A percentile compares a stretch with the other conserved stretches of the same genome.
Evolutionary conservation across 2,888 invertebrate species (phyloP).

Genomic region (Phrixothrix hirtus): DNA sequence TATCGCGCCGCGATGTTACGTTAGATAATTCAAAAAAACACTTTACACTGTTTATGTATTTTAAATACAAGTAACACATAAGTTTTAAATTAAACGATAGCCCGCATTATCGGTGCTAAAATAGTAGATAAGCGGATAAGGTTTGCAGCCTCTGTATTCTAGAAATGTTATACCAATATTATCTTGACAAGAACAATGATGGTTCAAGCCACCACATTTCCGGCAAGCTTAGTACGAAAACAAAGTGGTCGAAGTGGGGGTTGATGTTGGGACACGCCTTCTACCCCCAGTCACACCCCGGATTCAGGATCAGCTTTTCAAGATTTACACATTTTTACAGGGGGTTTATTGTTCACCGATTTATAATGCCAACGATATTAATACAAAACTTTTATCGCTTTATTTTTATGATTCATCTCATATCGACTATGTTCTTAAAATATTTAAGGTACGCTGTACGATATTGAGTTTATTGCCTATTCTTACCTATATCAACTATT

Average conservation of each 20-base stretch:
- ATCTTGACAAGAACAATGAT: conserved; percentile 58
- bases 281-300: conserved; percentile 36
- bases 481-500: too few species aligned
- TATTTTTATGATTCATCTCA: too few species aligned
- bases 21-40: conserved; percentile 15
- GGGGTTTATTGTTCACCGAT: conserved; percentile 22
- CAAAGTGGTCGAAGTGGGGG: conserved; percentile 55
- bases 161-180: conserved; percentile 58
- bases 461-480: too few species aligned
- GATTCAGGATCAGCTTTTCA: conserved; percentile 36
- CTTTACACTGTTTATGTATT: conserved; percentile 22
- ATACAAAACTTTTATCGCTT: too few species aligned
- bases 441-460: too few species aligned
- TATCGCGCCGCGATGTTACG: background rate
- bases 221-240: conserved; percentile 56
- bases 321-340: conserved; percentile 31
- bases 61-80: background rate
- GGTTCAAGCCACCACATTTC: conserved; percentile 58
- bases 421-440: too few species aligned
- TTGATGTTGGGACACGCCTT: conserved; percentile 36
- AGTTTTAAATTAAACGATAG: conserved; percentile 9
- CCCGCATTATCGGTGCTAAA: conserved; percentile 11
- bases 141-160: conserved; percentile 39
- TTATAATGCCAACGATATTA: too few species aligned
- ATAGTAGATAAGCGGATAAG: conserved; percentile 26